A percentile compares a stretch with the other conserved stretches of the same genome.
Conservation (phyloP, 1,140 invertebrate species). For the Euschistus heros region DNA sequence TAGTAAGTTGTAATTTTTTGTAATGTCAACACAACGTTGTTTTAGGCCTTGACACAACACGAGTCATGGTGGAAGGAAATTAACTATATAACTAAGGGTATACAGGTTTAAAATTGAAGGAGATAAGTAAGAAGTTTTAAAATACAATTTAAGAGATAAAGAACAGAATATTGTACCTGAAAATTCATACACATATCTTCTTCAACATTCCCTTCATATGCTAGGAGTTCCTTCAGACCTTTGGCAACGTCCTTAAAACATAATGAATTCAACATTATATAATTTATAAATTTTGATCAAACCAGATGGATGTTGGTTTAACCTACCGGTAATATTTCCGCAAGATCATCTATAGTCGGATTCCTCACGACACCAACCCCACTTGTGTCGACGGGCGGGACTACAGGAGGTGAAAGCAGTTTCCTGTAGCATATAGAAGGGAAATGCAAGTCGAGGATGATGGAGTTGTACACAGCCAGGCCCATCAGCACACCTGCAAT, state of each 20-base stretch:
- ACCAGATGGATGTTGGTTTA: neutral
- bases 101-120: too few species aligned
- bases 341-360: conserved; percentile 44
- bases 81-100: too few species aligned
- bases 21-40: too few species aligned
- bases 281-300: neutral
- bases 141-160: neutral
- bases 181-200: conserved; percentile 55
- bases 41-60: too few species aligned
- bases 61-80: too few species aligned
- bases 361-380: conserved; percentile 43
- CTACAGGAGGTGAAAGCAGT: conserved; percentile 49
- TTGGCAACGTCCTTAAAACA: conserved; percentile 45
- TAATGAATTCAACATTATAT: neutral
- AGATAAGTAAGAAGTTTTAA: neutral
- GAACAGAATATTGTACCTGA: conserved; percentile 36
- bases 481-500: conserved; percentile 47
- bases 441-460: conserved; percentile 53
- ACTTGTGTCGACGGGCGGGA: conserved; percentile 41
- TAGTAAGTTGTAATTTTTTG: too few species aligned
- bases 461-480: conserved; percentile 55
- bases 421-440: conserved; percentile 53
- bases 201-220: conserved; percentile 56
- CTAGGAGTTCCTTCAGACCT: conserved; percentile 46
- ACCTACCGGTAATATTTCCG: conserved; percentile 49